Evolutionary conservation across 1,140 invertebrate genomes (phyloP).

Genomic region (Harpegnathos saltator): DNA sequence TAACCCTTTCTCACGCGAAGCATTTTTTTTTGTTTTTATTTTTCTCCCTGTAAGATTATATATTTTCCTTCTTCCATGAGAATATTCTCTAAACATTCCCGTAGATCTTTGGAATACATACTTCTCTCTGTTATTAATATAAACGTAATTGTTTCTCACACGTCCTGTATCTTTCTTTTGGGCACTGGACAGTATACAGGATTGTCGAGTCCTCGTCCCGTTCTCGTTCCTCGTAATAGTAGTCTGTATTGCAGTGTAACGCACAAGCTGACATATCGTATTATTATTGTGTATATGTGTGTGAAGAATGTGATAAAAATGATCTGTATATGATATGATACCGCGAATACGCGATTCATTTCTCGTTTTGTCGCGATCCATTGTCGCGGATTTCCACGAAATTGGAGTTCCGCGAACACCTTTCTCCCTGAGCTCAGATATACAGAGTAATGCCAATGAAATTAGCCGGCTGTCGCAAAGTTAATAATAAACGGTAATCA

Average conservation of each 20-base stretch:
- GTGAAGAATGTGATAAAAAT: neutral
- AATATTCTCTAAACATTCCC: no score
- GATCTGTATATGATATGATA: neutral
- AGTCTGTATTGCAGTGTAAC: constrained; percentile 67
- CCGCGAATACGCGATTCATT: neutral
- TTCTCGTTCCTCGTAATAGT: constrained; percentile 38
- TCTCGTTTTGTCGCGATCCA: neutral
- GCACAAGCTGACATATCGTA: constrained; percentile 68
- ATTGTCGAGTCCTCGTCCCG: constrained; percentile 33
- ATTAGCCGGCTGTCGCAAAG: neutral
- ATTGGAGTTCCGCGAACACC: neutral
- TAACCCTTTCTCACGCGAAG: neutral
- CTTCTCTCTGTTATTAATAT: constrained; percentile 26
- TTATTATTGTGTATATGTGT: constrained; percentile 3
- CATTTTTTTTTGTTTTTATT: neutral
- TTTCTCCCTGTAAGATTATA: neutral
- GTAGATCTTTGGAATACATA: neutral
- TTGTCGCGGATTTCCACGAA: neutral
- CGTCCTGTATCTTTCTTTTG: constrained; percentile 23
- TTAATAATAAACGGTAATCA: neutral
- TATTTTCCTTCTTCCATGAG: no score
- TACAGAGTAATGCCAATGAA: neutral
- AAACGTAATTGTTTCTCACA: constrained; percentile 41
- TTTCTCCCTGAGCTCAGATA: neutral
- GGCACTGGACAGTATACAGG: constrained; percentile 35